Base-by-base conservation (phyloP, 2,888 invertebrate species). In the Volucella inanis region DNA sequence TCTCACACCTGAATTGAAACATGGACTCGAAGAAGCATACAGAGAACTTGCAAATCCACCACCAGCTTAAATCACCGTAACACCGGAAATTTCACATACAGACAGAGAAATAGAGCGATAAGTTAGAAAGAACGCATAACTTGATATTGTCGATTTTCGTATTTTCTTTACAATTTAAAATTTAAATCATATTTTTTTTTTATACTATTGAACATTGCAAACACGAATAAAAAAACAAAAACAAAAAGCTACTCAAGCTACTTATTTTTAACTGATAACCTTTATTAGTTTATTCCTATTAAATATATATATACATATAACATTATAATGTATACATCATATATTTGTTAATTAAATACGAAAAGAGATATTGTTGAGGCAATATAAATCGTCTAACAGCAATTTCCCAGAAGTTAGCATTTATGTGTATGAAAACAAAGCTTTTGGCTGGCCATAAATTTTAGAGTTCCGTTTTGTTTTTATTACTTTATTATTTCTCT, bases 1-100 rank as follows among this genome's bases (percentile, higher is more conserved):
- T 88, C 93, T 98, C 88, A 94, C 95, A 88, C 93, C 95, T 74
- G 97, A 97, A 89, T 96, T 97, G 91, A 96, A 97, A 91, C 95
- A 96, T 89, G 97, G 97, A 54, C 93, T 98, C 88, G 95, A 96
- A 91, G 93, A 95, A 88, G 96, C 96, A 72, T 92, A 90, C 84
- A 89, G 90, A 87, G 92, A 92, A 86, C 77, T 91, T 82, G 89
- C 91, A 47, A 88, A 83, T 87, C 88, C 88, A 54, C 88, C 89
- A 50, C 87, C 87, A 76, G 88, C 82, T 75, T 84, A 84, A 84
- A 76, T 71, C 64, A 71, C 84, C 80, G 75, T 75, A 70, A 31
- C 61, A 62, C 38, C 52, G 74, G 61, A 64, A 6, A 70, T 80
- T 80, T 84, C 79, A 80, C 84, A 75, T 80, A 18, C 55, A 61